phyloP scores from a whole-genome alignment of 2,888 invertebrate species.

The Lasius fuliginosus region DNA sequence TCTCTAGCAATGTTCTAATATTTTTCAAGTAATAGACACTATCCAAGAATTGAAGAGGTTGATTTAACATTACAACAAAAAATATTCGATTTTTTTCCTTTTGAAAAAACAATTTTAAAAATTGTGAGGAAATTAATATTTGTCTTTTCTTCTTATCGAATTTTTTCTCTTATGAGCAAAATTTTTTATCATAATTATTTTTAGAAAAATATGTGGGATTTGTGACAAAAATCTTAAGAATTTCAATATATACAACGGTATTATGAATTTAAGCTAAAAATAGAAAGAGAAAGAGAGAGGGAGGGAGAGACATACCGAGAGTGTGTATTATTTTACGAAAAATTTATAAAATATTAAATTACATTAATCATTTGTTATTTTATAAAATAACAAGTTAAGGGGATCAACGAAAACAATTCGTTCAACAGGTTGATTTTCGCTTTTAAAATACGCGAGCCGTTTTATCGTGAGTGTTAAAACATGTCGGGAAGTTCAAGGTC shows the following conservation, averaged over 20 bases:
- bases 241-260: too few species aligned
- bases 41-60: not conserved
- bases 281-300: too few species aligned
- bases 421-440: not conserved
- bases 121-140: not conserved
- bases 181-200: too few species aligned
- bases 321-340: too few species aligned
- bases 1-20: not conserved
- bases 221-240: too few species aligned
- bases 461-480: conserved; percentile 19
- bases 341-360: not conserved
- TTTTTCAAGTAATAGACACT: not conserved
- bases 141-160: not conserved
- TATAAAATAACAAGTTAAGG: not conserved
- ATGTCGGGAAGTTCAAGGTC: conserved; percentile 14
- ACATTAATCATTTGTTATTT: not conserved
- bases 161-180: too few species aligned
- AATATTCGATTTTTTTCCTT: not conserved
- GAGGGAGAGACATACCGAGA: too few species aligned
- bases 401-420: not conserved
- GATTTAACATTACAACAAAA: not conserved
- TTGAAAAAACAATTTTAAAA: not conserved
- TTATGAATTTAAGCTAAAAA: too few species aligned
- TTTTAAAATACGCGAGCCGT: conserved; percentile 7
- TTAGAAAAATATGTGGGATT: too few species aligned